phyloP scores from a whole-genome alignment of 1,140 invertebrate genomes.

The Phthorimaea operculella region DNA sequence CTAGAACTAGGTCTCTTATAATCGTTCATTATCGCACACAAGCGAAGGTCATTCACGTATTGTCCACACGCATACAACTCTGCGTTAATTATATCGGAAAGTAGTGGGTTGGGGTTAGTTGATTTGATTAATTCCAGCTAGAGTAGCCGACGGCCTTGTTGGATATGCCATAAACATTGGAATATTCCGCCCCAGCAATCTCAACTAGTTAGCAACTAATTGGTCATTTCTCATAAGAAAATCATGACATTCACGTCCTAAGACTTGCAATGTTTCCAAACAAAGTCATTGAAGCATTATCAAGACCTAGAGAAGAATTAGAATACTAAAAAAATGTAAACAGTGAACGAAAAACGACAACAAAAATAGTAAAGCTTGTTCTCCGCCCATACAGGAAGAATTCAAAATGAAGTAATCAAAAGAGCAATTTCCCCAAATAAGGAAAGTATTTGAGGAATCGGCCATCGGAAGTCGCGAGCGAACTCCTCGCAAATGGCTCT shows the following conservation, averaged over 20 bases:
- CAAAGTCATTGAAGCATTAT: no score
- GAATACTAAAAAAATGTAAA: not conserved
- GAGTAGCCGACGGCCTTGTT: constrained; percentile 54
- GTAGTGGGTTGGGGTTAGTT: constrained; percentile 62
- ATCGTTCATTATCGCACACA: constrained; percentile 66
- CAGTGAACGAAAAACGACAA: not conserved
- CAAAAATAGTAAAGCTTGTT: not conserved
- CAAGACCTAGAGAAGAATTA: not conserved
- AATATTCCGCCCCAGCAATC: constrained; percentile 39
- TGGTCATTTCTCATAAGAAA: constrained; percentile 20
- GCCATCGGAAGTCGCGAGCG: constrained; percentile 43
- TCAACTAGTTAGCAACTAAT: constrained; percentile 23
- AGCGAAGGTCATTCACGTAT: constrained; percentile 44
- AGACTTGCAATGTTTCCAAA: constrained; percentile 2
- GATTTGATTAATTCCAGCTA: constrained; percentile 66
- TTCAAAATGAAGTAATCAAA: constrained; percentile 37
- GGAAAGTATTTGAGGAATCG: constrained; percentile 35
- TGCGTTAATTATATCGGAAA: constrained; percentile 67
- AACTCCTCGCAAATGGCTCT: constrained; percentile 35
- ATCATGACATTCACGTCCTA: not conserved
- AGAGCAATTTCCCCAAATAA: constrained; percentile 36
- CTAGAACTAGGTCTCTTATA: constrained; percentile 51
- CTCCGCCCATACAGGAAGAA: constrained; percentile 4
- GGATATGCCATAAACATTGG: constrained; percentile 50
- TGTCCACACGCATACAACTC: constrained; percentile 57